Base-by-base conservation (phyloP, 2,113 vertebrate species). In the Acanthisitta chloris region DNA sequence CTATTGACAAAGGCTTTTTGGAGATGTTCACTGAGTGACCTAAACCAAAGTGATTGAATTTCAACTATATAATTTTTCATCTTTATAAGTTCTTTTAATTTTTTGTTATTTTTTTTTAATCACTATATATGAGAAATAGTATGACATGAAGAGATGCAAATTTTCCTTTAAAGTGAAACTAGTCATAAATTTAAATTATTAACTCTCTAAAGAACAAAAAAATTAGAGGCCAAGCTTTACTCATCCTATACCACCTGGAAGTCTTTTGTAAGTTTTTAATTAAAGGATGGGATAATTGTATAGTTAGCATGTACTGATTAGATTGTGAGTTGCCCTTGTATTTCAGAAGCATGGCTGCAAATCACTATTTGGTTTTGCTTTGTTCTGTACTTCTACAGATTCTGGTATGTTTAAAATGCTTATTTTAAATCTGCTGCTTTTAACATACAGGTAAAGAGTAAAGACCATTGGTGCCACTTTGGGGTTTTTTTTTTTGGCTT, bases 241-340 rank as follows among this genome's bases (percentile, higher is more conserved):
- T 92, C 33, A 48, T 45, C 25, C 34, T 86, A 1, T 74, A 73
- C 55, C 64, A 82, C 92, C 78, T 94, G 81, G 42, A 76, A 96
- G 38, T 76, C 26, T 71, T 88, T 59, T 81, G 4, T 64, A 83
- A 81, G 49, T 84, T 88, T 92, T 65, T 91, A 96, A 96, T 94
- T 87, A 94, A 82, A 91, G 92, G 71, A 52, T 57, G 43, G 40
- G 73, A 76, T 92, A 94, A 97, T 88, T 79, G 70, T 84, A 51
- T n/a, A 92, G 62, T 70, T 96, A 86, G 28, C 18, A 21, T 71
- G 49, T 58, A 73, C 81, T 85, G 85, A 82, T 93, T 91, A 91
- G 90, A 82, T 94, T 91, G 45, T 33, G 23, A 90, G 58, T 69
- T 87, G 23, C 17, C 42, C 34, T 64, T 52, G 28, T 70, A 42